A percentile compares a stretch with the other conserved stretches of the same genome.
phyloP scores from a whole-genome alignment of 23 tunicate genomes.

The Trididemnum clinides region DNA sequence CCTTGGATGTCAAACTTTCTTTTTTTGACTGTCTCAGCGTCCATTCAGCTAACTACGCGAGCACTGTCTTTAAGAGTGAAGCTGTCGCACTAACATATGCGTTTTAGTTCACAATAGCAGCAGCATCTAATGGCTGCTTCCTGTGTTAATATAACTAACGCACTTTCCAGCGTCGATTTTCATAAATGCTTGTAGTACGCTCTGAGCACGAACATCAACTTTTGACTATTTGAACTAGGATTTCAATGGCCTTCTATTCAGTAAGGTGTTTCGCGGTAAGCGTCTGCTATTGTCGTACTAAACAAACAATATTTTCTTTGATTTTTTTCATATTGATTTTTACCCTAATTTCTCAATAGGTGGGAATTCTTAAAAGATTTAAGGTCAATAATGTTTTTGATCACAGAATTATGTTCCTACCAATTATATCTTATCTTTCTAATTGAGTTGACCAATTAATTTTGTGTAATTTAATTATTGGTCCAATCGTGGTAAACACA shows the following conservation, averaged over 20 bases:
- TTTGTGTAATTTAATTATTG: too few species aligned
- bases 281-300: neutral
- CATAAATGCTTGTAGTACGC: neutral
- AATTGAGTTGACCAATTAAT: too few species aligned
- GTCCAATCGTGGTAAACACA: too few species aligned
- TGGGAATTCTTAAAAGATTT: too few species aligned
- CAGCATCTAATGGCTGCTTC: conserved; percentile 34
- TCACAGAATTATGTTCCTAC: too few species aligned
- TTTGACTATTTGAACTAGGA: conserved; percentile 20
- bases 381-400: too few species aligned
- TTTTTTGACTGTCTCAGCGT: neutral
- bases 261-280: conserved; percentile 15
- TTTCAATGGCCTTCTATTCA: conserved; percentile 27
- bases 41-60: conserved; percentile 2
- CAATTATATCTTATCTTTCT: too few species aligned
- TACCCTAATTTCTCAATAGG: too few species aligned
- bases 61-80: neutral
- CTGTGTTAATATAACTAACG: conserved; percentile 12
- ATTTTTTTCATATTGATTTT: conserved; percentile 25
- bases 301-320: neutral
- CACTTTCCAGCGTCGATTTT: neutral
- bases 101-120: neutral
- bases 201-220: conserved; percentile 16
- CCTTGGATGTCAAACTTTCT: conserved; percentile 20
- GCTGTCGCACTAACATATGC: neutral